Percentiles rank a stretch among this genome's conserved stretches.
These are phyloP conservation scores for Stramonita haemastoma DNA, from an alignment of 2,888 invertebrate genomes.

Conservation along the genomic window DNA sequence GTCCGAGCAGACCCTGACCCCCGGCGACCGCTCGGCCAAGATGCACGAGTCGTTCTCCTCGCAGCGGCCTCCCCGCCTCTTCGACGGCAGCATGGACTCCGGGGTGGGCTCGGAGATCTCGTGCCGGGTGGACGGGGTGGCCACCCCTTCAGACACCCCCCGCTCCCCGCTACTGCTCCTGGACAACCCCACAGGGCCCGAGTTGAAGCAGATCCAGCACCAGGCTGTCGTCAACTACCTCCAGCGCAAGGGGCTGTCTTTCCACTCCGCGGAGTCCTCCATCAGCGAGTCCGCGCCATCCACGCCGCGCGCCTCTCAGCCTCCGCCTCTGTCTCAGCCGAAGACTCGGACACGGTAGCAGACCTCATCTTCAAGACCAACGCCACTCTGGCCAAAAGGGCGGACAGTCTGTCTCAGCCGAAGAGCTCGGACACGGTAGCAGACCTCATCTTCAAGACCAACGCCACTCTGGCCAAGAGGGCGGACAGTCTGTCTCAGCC, in stretches of 20 bases:
- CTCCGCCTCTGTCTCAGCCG: neutral
- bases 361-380: slow-evolving; percentile 53
- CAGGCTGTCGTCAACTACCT: slow-evolving; percentile 89
- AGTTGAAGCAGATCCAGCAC: slow-evolving; percentile 89
- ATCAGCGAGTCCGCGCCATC: slow-evolving; percentile 41
- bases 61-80: slow-evolving; percentile 23
- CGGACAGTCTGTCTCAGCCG: slow-evolving; percentile 9
- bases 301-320: neutral
- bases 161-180: neutral
- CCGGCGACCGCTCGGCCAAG: slow-evolving; percentile 31
- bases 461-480: no score
- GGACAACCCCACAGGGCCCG: slow-evolving; percentile 76
- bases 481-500: slow-evolving; percentile 50
- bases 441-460: slow-evolving; percentile 51
- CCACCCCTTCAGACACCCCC: slow-evolving; percentile 28
- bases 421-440: slow-evolving; percentile 48
- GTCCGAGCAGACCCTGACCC: slow-evolving; percentile 48
- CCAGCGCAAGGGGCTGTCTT: slow-evolving; percentile 82
- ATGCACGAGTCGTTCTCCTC: neutral
- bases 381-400: no score
- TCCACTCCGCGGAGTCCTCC: slow-evolving; percentile 48
- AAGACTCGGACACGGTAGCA: slow-evolving; percentile 47
- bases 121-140: slow-evolving; percentile 13
- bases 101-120: slow-evolving; percentile 42
- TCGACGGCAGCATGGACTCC: slow-evolving; percentile 39